Percentiles rank a stretch among this genome's conserved stretches.
Evolutionary conservation across 2,113 vertebrate genomes (phyloP).

Genomic region (Bubalus kerabau): DNA sequence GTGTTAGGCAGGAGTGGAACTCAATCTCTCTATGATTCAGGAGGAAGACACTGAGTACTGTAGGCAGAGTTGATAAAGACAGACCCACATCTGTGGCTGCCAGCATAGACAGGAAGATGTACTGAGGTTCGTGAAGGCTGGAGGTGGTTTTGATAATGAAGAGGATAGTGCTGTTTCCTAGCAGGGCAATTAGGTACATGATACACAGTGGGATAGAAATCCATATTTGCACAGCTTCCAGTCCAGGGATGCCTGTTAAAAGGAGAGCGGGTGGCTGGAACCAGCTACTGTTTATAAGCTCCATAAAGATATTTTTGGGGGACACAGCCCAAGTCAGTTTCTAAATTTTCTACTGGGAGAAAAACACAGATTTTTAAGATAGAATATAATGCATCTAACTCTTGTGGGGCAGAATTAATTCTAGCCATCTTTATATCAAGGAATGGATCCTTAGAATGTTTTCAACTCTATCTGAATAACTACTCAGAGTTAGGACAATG

Average conservation of each 20-base stretch:
- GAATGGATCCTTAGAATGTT: background rate
- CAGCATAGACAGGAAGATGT: constrained; percentile 60
- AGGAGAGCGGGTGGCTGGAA: constrained; percentile 49
- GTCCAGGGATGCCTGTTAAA: constrained; percentile 45
- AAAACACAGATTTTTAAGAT: background rate
- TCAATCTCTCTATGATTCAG: constrained; percentile 32
- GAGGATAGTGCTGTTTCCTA: constrained; percentile 54
- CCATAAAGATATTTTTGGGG: background rate
- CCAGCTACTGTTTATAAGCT: constrained; percentile 17
- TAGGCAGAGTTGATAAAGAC: constrained; percentile 51
- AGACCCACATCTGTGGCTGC: constrained; percentile 55
- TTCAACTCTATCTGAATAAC: background rate
- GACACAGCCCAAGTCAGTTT: background rate
- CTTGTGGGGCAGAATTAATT: background rate
- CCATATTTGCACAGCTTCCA: constrained; percentile 20
- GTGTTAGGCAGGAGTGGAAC: constrained; percentile 54
- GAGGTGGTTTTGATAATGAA: background rate
- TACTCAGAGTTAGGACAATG: background rate
- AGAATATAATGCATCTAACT: background rate
- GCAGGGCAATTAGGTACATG: constrained; percentile 9
- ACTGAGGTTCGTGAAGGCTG: constrained; percentile 37
- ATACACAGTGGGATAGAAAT: constrained; percentile 40
- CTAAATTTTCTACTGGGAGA: background rate
- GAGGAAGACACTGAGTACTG: constrained; percentile 57
- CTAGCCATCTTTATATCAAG: background rate